Evolutionary conservation across 2,888 invertebrate genomes (phyloP), one percentile per base, ranked within the genome.

Genomic region (Erebia palarica): DNA sequence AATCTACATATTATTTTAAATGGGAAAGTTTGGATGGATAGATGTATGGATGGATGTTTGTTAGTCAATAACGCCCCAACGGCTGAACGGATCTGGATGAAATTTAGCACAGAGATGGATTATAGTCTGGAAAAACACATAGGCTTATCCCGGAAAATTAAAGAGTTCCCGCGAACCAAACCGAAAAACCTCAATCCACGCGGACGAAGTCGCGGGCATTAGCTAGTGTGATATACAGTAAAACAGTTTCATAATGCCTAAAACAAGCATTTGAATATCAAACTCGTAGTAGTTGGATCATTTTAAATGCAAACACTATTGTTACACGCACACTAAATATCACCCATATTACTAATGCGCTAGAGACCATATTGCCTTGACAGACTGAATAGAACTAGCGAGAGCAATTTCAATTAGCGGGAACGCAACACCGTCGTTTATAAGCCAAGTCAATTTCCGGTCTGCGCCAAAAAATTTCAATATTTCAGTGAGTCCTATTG

Each of bases 401-500:
- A 60, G 69, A 70, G 74, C 71, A 74, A 73, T 73, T 75, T 74
- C 73, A 76, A 75, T 77, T 75, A 77, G 63, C 63, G 47, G 66
- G 47, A 61, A 58, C 71, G 73, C 65, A 61, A 73, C 69, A 75
- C 73, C 74, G 71, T 72, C 73, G 60, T 70, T 68, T 67, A 68
- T 72, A 68, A 73, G 64, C 71, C 70, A 71, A 72, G 71, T 74
- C 73, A 75, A 77, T 76, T 75, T 75, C 74, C 75, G 74, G 68
- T 27, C 51, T 58, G 61, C 63, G 65, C 67, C 69, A 71, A 75
- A 75, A 76, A 77, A 69, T 18, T 69, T 49, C 18, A 53, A 60
- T 42, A 65, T 70, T 69, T 63, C 61, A 66, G 11, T 44, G 51
- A 58, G 47, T 65, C 60, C 58, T 63, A 51, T 53, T n/a, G 53